Base-by-base conservation (phyloP, 2,888 invertebrate genomes). In the Erebia ligea region DNA sequence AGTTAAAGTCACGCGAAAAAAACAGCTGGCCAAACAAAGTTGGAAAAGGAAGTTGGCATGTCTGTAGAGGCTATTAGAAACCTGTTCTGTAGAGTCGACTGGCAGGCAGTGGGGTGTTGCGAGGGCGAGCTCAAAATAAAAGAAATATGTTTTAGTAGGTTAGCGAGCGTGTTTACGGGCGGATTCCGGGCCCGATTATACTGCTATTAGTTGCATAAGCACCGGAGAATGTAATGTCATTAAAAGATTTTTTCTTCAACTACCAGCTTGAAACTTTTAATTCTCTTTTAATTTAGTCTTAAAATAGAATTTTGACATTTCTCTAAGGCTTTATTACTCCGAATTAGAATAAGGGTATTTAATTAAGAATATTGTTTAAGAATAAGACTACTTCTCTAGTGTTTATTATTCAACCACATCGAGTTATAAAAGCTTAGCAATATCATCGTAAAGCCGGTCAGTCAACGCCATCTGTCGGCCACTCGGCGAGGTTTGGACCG, bases 81-180 rank as follows among this genome's bases (percentile, higher is more conserved):
- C 92, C 92, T 84, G 92, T 92, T 91, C 83, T 85, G 82, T 85
- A 86, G 86, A 83, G 86, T 83, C 82, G 83, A 82, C 71, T 73
- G 77, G 75, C 75, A 67, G 75, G 68, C 76, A 79, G 82, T 79
- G 80, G 79, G 83, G 80, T 82, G 81, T 81, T 81, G 84, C 83
- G 84, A 84, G 84, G 82, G 86, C 82, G 81, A 81, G 82, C 82
- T 88, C 91, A 91, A 91, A 92, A 91, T 91, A 92, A 92, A 92
- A 92, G 90, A 91, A 92, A 92, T 92, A 91, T 91, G 89, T 92
- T 92, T 93, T 92, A 92, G 92, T 93, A 89, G 92, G 92, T 92
- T 92, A 93, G 90, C 90, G 83, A 91, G 89, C 87, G 86, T 90
- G 89, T 91, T 92, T 90, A 91, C 89, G 90, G 89, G 89, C 88